Evolutionary conservation across 2,113 vertebrate species (phyloP).

Genomic region (Hemiprocne comata): DNA sequence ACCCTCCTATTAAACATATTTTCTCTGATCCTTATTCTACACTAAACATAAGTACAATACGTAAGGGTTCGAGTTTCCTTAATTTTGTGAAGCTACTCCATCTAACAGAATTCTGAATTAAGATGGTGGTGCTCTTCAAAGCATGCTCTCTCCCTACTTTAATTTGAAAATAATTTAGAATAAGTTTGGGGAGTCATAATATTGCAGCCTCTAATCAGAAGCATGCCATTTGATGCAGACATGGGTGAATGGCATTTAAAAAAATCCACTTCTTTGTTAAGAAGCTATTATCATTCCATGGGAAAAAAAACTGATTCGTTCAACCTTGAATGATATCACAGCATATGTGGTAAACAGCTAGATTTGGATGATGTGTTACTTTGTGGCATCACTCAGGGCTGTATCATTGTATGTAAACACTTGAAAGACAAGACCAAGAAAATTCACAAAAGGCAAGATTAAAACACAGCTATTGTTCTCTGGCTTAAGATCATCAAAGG

Average conservation of each 20-base stretch:
- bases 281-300: slow-evolving; percentile 14
- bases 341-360: slow-evolving; percentile 35
- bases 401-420: slow-evolving; percentile 30
- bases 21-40: too few relatives aligned
- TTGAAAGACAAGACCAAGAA: slow-evolving; percentile 51
- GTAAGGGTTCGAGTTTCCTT: too few relatives aligned
- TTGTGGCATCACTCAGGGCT: slow-evolving; percentile 40
- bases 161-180: slow-evolving; percentile 55
- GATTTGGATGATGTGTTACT: slow-evolving; percentile 35
- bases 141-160: too few relatives aligned
- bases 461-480: slow-evolving; percentile 59
- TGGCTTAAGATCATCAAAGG: slow-evolving; percentile 61
- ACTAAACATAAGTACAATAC: too few relatives aligned
- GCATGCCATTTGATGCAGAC: neutral
- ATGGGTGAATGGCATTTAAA: neutral
- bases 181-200: neutral
- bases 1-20: too few relatives aligned
- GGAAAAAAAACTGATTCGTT: neutral
- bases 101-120: too few relatives aligned
- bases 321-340: slow-evolving; percentile 53
- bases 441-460: slow-evolving; percentile 62
- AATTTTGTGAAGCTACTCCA: too few relatives aligned
- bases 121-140: too few relatives aligned
- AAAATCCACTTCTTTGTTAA: neutral
- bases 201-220: slow-evolving; percentile 48